Evolutionary conservation across 2,113 vertebrate genomes (phyloP).

Genomic region (Empidonax traillii): DNA sequence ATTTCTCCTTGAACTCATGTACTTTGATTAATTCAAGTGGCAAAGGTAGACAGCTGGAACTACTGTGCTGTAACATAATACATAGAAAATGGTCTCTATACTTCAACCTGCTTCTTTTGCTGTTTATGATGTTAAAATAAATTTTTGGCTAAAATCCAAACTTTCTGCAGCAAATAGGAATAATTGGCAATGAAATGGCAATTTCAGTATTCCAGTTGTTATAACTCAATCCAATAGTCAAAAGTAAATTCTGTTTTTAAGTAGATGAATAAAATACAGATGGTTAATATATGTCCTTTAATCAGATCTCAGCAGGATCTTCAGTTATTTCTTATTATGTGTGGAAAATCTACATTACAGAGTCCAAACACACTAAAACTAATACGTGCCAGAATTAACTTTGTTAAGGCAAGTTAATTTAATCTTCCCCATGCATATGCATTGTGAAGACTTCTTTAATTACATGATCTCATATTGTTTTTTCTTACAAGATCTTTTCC

Average conservation of each 20-base stretch:
- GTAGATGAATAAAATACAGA: background rate
- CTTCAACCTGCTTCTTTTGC: background rate
- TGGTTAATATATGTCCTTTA: background rate
- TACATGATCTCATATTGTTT: background rate
- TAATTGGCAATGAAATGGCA: background rate
- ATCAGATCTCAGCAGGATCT: background rate
- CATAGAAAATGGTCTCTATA: background rate
- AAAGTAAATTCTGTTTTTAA: background rate
- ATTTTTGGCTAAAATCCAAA: background rate
- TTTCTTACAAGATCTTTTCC: background rate
- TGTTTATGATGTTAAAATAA: background rate
- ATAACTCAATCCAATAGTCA: background rate
- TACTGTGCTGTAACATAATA: background rate
- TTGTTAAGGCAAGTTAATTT: background rate
- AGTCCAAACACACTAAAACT: background rate
- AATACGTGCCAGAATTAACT: background rate
- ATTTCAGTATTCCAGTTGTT: background rate
- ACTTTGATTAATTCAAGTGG: background rate
- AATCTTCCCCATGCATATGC: background rate
- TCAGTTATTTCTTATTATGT: background rate
- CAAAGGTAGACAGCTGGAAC: background rate
- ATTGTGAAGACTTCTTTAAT: conserved; percentile 10
- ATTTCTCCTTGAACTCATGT: background rate
- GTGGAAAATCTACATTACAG: background rate
- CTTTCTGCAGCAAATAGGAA: background rate